These are phyloP conservation scores for Odontamblyopus rebecca DNA, from an alignment of 2,797 vertebrate species.

Conservation along the genomic window DNA sequence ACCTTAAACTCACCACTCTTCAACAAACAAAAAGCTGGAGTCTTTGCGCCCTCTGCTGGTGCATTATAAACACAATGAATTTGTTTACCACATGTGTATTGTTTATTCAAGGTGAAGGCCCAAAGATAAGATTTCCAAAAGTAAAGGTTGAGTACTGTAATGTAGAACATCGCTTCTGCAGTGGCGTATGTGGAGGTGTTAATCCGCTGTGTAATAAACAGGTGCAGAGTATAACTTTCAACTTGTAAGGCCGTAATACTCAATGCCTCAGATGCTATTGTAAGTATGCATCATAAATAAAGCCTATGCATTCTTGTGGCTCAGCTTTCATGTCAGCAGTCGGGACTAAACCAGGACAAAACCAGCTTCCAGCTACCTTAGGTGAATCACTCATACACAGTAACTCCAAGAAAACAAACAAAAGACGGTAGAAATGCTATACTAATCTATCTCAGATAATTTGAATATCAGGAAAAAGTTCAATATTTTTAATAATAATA, in stretches of 20 bases:
- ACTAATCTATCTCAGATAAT: too few relatives aligned
- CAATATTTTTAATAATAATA: too few relatives aligned
- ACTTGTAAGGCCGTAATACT: neutral
- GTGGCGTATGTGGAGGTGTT: conserved; percentile 1
- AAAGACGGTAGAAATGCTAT: too few relatives aligned
- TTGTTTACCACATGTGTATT: neutral
- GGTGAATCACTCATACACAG: too few relatives aligned
- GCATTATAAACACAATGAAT: neutral
- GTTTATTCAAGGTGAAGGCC: neutral
- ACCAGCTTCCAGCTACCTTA: neutral
- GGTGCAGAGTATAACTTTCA: conserved; percentile 2
- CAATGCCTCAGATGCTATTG: neutral
- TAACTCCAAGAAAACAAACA: too few relatives aligned
- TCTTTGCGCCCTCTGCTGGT: too few relatives aligned
- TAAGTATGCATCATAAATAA: conserved; percentile 9
- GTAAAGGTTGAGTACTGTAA: neutral
- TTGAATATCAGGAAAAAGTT: too few relatives aligned
- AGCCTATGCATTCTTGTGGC: conserved; percentile 19
- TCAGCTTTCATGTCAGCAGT: neutral
- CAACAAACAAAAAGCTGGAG: too few relatives aligned
- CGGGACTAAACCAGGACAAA: neutral
- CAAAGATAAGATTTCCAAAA: neutral
- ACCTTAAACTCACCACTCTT: neutral
- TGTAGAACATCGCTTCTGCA: neutral
- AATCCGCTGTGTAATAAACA: conserved; percentile 4